phyloP scores from a whole-genome alignment of 2,113 vertebrate genomes.

The Ginglymostoma cirratum region DNA sequence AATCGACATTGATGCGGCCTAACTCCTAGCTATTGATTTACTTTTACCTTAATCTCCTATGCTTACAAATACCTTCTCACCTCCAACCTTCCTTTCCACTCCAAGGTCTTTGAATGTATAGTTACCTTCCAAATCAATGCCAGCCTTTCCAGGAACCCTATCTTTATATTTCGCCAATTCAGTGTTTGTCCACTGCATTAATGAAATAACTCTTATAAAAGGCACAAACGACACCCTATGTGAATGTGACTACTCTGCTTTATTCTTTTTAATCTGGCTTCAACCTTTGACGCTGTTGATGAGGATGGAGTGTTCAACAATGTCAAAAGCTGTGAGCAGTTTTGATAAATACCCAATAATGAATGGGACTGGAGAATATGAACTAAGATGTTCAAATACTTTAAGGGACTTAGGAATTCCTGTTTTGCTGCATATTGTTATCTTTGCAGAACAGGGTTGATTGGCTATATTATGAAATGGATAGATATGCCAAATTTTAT shows the following conservation, averaged over 20 bases:
- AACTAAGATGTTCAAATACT: neutral
- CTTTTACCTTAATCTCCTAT: neutral
- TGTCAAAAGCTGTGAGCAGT: neutral
- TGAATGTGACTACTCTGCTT: neutral
- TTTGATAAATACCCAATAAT: neutral
- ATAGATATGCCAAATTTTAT: neutral
- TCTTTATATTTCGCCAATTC: neutral
- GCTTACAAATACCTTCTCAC: neutral
- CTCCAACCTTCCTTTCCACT: neutral
- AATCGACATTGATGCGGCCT: neutral
- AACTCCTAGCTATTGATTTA: neutral
- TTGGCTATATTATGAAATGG: neutral
- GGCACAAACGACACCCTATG: neutral
- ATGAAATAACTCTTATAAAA: neutral
- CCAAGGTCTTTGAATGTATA: neutral
- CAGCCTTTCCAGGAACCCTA: neutral
- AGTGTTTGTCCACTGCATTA: neutral
- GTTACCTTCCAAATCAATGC: neutral
- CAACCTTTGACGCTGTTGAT: neutral
- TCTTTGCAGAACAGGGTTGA: neutral
- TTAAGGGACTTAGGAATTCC: neutral
- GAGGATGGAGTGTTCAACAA: neutral
- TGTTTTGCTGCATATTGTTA: neutral
- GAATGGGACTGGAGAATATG: neutral
- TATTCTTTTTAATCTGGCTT: neutral